Base-by-base conservation (phyloP, 2,113 vertebrate species). In the Prionailurus bengalensis region DNA sequence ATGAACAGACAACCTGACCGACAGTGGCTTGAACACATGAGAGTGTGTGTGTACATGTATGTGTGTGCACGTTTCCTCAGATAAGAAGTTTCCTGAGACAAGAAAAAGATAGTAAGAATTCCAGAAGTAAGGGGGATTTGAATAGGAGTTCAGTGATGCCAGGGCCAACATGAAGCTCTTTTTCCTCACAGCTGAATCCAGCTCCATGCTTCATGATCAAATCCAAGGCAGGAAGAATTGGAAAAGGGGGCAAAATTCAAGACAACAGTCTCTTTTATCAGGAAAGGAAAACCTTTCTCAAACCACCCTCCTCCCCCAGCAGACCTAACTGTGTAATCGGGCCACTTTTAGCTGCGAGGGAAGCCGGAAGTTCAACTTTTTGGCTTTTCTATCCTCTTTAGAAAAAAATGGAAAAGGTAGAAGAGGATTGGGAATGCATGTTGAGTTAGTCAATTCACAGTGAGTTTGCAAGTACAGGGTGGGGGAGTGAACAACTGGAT, bases 161-260 rank as follows among this genome's bases (percentile, higher is more conserved):
- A 95, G 27, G 5, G n/a, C 31, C 55, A 82, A 39, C 27, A 95
- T 33, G 21, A 68, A 58, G 21, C 9, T 12, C 8, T 68, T 76
- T 93, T 68, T 83, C 42, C n/a, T 94, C 53, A 71, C 5, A 63
- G n/a, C 7, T 12, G 17, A 70, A 45, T 33, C 51, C 45, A 51
- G n/a, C 36, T 89, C 45, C 9, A 25, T 7, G 55, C 27, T 55
- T 83, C 89, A 66, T 85, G 33, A 61, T 71, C 16, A 81, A 81
- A 39, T 53, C n/a, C 25, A 85, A 85, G 10, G 33, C 31, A 97
- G 36, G 13, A 90, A 89, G 80, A 89, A 89, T 58, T 74, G 78
- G 70, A 39, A 95, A 97, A 84, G 2, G 39, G 36, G 55, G 65
- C 11, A 90, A 93, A 93, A 85, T 81, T 33, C 11, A 23, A 83